Conservation (phyloP, 2,888 invertebrate species). For the Chrysomela aeneicollis region DNA sequence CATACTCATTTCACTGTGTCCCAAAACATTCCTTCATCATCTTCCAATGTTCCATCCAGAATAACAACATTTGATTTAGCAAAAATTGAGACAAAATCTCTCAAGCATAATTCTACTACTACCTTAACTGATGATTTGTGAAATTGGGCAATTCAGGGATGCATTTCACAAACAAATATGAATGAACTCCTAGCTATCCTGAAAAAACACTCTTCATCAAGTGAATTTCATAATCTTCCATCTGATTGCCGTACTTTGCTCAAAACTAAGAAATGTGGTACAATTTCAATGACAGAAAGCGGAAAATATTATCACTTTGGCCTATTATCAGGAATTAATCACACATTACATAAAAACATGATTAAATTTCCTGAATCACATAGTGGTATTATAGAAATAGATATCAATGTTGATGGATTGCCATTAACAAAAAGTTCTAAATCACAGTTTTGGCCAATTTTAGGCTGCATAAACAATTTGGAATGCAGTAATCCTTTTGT, state of each 20-base stretch:
- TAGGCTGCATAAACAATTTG: background rate
- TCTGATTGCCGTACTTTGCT: slow-evolving; percentile 1
- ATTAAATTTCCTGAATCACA: background rate
- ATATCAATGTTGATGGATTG: background rate
- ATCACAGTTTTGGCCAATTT: background rate
- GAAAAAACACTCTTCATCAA: background rate
- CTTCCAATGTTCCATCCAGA: no score
- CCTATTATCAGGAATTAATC: background rate
- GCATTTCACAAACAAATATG: no score
- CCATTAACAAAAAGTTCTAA: background rate
- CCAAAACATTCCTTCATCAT: no score
- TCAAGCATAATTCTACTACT: no score
- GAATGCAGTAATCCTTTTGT: background rate
- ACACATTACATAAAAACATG: background rate
- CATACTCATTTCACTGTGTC: no score
- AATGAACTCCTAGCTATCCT: background rate
- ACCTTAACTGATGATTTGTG: no score
- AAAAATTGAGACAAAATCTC: no score
- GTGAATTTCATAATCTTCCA: background rate
- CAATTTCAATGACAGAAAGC: no score
- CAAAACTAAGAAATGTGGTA: background rate
- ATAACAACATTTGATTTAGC: no score
- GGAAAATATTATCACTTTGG: slow-evolving; percentile 7
- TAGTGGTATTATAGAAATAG: background rate
- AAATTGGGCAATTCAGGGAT: no score